phyloP scores from a whole-genome alignment of 2,113 vertebrate species.

The Daubentonia madagascariensis region DNA sequence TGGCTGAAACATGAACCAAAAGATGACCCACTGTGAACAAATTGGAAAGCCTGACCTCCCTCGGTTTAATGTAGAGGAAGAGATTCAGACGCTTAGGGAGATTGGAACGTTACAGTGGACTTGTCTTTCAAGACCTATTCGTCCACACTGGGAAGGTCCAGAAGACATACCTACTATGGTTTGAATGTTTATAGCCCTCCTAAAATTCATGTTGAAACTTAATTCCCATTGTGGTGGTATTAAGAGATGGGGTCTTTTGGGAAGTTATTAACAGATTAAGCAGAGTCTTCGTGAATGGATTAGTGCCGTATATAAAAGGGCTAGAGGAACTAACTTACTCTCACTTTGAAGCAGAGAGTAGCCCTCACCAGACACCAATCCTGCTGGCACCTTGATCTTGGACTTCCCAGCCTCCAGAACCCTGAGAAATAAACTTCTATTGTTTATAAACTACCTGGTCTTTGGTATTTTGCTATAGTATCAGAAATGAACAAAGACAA shows the following conservation, averaged over 20 bases:
- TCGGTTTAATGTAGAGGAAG: background rate
- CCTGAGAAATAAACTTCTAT: background rate
- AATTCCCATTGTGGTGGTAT: background rate
- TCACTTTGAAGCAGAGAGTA: background rate
- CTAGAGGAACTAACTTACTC: background rate
- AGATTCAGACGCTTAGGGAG: background rate
- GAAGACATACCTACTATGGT: background rate
- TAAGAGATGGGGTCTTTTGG: background rate
- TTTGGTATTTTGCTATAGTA: background rate
- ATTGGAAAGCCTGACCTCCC: background rate
- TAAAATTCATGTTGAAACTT: background rate
- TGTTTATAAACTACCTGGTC: background rate
- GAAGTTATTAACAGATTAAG: background rate
- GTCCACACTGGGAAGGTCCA: background rate
- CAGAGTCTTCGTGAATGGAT: background rate
- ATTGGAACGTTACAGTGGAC: background rate
- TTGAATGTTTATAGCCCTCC: background rate
- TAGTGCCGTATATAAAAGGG: background rate
- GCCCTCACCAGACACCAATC: background rate
- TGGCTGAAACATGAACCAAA: background rate
- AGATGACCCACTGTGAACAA: background rate
- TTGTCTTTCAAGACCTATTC: background rate
- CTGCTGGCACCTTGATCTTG: background rate
- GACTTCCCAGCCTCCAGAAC: background rate
- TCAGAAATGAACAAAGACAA: background rate